Base-by-base conservation (phyloP, 2,113 vertebrate species). In the Beaufortia kweichowensis region DNA sequence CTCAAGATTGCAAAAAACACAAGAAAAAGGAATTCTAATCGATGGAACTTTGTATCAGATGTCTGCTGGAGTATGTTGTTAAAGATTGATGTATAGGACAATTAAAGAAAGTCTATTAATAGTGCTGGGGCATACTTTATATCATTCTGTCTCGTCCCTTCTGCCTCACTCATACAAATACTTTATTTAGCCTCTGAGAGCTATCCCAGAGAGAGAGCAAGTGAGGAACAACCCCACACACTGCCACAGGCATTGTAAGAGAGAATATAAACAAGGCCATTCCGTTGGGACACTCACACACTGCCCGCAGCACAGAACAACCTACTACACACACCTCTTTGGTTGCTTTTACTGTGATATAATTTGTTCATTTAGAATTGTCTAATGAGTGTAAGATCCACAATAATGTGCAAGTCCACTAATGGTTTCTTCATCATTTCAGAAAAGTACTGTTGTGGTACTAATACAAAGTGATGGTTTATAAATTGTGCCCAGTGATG, bases 231-330 rank as follows among this genome's bases (percentile, higher is more conserved):
- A 94, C 90, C 90, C 90, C 21, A 89, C 82, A 91, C n/a, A 46
- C 67, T 86, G 94, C 94, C 93, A 91, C 86, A 88, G 93, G 95
- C 92, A 89, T 85, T 89, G 88, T 93, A 89, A 84, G 88, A 93
- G 85, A 91, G 90, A 93, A 94, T 93, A 92, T 93, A 94, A 96
- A 95, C 92, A 96, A 95, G 91, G 86, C 88, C 87, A 90, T 94
- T 91, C 91, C 92, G 87, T 79, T 90, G 91, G 93, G 92, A 93
- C 84, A 87, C 35, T 77, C 68, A 59, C 53, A 89, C 84, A 92
- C 84, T 4, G 90, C 91, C 91, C 87, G 84, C 79, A 91, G 93
- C 91, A 85, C 79, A 86, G 90, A 91, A 94, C 92, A 91, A 94
- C 93, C 93, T 94, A 92, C 88, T 92, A 90, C 84, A 87, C 55